Percentiles rank a stretch among this genome's conserved stretches.
phyloP scores from a whole-genome alignment of 2,113 vertebrate species.

The Elephantulus edwardii region DNA sequence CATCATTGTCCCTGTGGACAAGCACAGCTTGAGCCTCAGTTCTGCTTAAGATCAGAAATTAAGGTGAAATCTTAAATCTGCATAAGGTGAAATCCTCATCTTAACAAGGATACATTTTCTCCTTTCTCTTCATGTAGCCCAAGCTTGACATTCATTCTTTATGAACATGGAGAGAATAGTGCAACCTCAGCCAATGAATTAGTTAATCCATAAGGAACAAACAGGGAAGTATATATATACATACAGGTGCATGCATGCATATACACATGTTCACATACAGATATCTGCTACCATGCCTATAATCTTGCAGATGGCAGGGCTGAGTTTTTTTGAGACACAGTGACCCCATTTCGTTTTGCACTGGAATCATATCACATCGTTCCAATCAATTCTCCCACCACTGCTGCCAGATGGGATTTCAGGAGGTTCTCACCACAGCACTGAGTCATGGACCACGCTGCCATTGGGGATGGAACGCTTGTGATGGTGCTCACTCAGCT shows the following conservation, averaged over 20 bases:
- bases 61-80: too few species aligned
- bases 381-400: background rate
- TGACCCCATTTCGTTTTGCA: background rate
- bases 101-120: background rate
- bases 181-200: background rate
- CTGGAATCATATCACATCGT: background rate
- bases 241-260: too few species aligned
- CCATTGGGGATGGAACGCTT: background rate
- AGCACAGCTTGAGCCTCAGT: background rate
- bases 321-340: background rate
- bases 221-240: too few species aligned
- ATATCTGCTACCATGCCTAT: background rate
- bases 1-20: background rate
- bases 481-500: background rate
- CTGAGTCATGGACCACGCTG: constrained; percentile 20
- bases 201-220: background rate
- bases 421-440: background rate
- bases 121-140: background rate
- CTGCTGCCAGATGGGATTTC: background rate
- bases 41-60: background rate
- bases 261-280: too few species aligned
- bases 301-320: background rate
- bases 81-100: too few species aligned
- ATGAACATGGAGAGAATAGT: background rate
- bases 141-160: background rate